A percentile compares a stretch with the other conserved stretches of the same genome.
phyloP scores from a whole-genome alignment of 2,113 vertebrate genomes.

The Dromaius novaehollandiae region DNA sequence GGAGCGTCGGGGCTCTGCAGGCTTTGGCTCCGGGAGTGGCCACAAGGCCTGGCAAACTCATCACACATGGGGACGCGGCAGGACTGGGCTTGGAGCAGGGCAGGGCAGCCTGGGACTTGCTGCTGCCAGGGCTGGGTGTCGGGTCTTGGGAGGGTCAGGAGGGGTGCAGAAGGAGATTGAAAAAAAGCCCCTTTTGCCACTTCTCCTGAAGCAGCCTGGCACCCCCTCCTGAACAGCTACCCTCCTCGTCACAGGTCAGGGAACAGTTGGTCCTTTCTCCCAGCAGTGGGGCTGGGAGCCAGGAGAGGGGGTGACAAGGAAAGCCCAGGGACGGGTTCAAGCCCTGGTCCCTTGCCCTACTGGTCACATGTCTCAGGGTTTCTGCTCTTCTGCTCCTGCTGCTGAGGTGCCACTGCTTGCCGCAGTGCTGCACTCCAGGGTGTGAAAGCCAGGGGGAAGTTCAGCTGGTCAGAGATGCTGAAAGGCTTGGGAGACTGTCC shows the following conservation, averaged over 20 bases:
- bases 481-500: not conserved
- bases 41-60: not conserved
- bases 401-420: rapidly evolving
- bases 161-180: not conserved
- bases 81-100: not conserved
- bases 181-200: not conserved
- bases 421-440: not conserved
- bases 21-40: rapidly evolving
- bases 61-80: rapidly evolving
- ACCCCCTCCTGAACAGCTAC: rapidly evolving
- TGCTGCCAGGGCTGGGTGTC: not conserved
- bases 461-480: not conserved
- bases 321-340: not conserved
- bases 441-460: not conserved
- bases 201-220: not conserved
- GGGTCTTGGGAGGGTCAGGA: not conserved
- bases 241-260: not conserved
- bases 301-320: not conserved
- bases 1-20: not conserved
- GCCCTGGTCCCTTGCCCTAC: rapidly evolving
- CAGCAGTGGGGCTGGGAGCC: not conserved
- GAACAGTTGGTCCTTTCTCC: not conserved
- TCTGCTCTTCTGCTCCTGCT: not conserved
- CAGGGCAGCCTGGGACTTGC: rapidly evolving
- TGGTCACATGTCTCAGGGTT: rapidly evolving